These are phyloP conservation scores for Coreoperca whiteheadi DNA, from an alignment of 2,113 vertebrate genomes.

Conservation along the genomic window DNA sequence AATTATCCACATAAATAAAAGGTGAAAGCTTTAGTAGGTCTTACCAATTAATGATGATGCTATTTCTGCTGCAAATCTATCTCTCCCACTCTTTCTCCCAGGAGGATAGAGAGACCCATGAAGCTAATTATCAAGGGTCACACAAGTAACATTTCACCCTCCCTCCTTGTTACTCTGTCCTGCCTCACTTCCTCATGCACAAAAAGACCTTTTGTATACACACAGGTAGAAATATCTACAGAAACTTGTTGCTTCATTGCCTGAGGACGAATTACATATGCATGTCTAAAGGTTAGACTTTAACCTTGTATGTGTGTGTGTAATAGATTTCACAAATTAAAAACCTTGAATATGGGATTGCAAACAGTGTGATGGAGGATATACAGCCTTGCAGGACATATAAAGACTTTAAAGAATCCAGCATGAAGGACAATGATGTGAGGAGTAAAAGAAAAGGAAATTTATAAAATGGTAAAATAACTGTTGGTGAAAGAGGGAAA, in stretches of 20 bases:
- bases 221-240: slow-evolving; percentile 4
- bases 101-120: slow-evolving; percentile 21
- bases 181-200: not conserved
- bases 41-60: slow-evolving; percentile 37
- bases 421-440: not conserved
- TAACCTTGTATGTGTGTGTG: not conserved
- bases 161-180: not conserved
- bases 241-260: not conserved
- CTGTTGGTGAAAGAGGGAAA: not conserved
- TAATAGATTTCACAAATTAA: not conserved
- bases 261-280: slow-evolving; percentile 14
- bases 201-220: not conserved
- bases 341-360: not conserved
- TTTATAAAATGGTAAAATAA: not conserved
- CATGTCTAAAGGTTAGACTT: slow-evolving; percentile 3
- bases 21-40: not conserved
- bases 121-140: slow-evolving; percentile 62
- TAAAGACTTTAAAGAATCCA: not conserved
- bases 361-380: not conserved
- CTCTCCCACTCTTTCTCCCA: not conserved
- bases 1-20: slow-evolving; percentile 20
- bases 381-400: not conserved
- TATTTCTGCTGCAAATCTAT: slow-evolving; percentile 15
- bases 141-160: slow-evolving; percentile 7
- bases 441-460: not conserved